phyloP scores from a whole-genome alignment of 2,113 vertebrate genomes.

The Sinosuthora webbiana region DNA sequence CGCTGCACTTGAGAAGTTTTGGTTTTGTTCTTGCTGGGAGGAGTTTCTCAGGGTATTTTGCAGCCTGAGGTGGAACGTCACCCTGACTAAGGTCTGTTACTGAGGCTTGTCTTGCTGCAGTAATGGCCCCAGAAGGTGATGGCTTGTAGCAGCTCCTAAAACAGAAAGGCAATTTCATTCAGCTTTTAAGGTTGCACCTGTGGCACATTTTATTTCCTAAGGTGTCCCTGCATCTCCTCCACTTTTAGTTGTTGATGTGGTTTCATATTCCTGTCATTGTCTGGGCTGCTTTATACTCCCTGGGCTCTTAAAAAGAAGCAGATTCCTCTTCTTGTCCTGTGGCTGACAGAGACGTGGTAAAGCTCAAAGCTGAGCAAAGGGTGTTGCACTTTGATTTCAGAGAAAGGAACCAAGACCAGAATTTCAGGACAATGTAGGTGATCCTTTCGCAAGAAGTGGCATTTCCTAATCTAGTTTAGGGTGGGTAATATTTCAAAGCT shows the following conservation, averaged over 20 bases:
- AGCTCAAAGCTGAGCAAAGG: background rate
- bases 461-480: background rate
- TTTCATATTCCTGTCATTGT: background rate
- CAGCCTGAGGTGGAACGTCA: background rate
- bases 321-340: background rate
- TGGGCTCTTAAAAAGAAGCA: background rate
- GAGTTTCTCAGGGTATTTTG: background rate
- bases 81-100: background rate
- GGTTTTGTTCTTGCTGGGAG: background rate
- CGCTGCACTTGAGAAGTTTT: rapidly evolving
- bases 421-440: background rate
- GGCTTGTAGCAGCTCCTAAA: background rate
- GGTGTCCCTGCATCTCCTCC: background rate
- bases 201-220: background rate
- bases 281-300: background rate
- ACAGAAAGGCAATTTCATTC: background rate
- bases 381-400: background rate
- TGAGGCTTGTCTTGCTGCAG: background rate
- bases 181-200: background rate
- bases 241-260: background rate
- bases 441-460: background rate
- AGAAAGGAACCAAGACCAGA: background rate
- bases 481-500: background rate
- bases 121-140: background rate
- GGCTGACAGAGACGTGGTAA: background rate